These are phyloP conservation scores for Triops cancriformis DNA, from an alignment of 1,140 invertebrate genomes.

Conservation along the genomic window DNA sequence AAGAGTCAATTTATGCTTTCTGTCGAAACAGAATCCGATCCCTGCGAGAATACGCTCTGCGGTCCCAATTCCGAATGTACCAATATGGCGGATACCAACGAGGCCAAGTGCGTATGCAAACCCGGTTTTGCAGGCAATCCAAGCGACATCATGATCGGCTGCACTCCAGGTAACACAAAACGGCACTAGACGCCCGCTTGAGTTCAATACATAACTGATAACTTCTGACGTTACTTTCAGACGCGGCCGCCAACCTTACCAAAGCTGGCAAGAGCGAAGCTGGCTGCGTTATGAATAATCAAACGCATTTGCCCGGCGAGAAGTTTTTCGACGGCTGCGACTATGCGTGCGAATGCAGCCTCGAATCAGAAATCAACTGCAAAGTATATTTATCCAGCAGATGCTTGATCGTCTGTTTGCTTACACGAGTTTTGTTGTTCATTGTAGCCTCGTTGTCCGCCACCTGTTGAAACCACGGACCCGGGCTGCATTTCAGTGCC, in stretches of 20 bases:
- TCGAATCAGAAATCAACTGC: constrained; percentile 38
- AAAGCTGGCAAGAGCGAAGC: constrained; percentile 29
- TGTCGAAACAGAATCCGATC: constrained; percentile 26
- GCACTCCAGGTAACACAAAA: constrained; percentile 29
- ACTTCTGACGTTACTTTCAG: constrained; percentile 29
- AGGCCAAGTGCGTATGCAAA: constrained; percentile 38
- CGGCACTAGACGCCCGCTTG: constrained; percentile 23
- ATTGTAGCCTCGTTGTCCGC: constrained; percentile 27
- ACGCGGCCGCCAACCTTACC: constrained; percentile 30
- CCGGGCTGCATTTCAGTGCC: constrained; percentile 32
- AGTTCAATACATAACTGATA: constrained; percentile 26
- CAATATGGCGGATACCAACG: constrained; percentile 33
- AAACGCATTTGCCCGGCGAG: constrained; percentile 37
- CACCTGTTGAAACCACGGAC: not conserved
- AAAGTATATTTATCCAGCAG: constrained; percentile 30
- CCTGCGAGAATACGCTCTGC: constrained; percentile 32
- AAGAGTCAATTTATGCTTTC: not conserved
- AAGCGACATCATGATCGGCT: constrained; percentile 36
- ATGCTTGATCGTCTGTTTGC: not conserved
- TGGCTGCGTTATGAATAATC: constrained; percentile 38
- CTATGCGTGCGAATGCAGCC: constrained; percentile 38
- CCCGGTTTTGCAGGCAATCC: constrained; percentile 38
- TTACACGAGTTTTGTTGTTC: not conserved
- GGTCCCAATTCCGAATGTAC: constrained; percentile 35
- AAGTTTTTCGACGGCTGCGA: constrained; percentile 40